Conservation (phyloP, 2,113 vertebrate species). For the Vulpes lagopus region DNA sequence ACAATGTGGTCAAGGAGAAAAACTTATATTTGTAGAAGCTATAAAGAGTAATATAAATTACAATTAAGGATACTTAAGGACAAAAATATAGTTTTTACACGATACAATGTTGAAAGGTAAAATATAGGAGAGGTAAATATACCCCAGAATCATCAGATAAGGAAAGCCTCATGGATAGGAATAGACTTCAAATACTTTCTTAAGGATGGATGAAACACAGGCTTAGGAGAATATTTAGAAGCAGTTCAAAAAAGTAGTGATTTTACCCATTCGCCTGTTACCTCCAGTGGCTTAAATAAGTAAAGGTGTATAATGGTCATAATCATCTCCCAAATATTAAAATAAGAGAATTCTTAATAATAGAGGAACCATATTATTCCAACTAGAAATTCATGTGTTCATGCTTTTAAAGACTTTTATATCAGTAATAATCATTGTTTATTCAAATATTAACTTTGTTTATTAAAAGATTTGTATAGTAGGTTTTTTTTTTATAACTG, state of each 20-base stretch:
- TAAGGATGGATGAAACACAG: background rate
- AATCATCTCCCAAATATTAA: background rate
- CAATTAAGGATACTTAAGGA: background rate
- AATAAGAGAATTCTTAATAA: background rate
- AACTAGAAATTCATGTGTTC: slow-evolving; percentile 11
- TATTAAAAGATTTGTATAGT: background rate
- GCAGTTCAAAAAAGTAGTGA: background rate
- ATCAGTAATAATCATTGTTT: background rate
- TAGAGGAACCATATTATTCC: background rate
- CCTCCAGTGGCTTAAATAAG: background rate
- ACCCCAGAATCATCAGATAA: background rate
- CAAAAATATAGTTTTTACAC: background rate
- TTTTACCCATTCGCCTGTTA: background rate
- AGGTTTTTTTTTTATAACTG: background rate
- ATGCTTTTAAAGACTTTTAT: background rate
- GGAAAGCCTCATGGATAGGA: background rate
- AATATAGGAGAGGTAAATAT: background rate
- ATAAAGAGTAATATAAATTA: background rate
- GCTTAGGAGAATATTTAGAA: background rate
- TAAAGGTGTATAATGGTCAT: background rate
- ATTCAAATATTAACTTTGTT: background rate
- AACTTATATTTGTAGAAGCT: background rate
- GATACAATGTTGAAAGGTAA: background rate
- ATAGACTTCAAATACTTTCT: background rate
- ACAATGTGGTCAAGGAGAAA: background rate